Base-by-base conservation (phyloP, 2,113 vertebrate genomes). In the Physeter macrocephalus region DNA sequence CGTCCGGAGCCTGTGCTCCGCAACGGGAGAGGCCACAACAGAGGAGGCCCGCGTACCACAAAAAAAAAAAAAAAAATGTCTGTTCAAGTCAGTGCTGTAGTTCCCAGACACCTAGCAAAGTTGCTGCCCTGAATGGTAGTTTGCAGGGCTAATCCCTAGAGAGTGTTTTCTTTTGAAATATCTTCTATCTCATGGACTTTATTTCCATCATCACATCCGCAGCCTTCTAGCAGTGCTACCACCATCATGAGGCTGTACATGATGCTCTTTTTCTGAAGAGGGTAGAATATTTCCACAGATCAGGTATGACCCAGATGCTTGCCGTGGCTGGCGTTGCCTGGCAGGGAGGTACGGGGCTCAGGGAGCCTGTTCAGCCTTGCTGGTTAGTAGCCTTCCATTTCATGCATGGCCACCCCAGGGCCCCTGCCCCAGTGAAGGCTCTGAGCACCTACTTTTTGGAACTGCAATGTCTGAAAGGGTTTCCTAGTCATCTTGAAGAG, bases 271-370 rank as follows among this genome's bases (percentile, higher is more conserved):
- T 69, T 43, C 64, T 41, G 43, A 62, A 78, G 41, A 36, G 0
- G 21, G 34, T 0, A 62, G 14, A 74, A 39, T 39, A 69, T 69
- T 52, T 29, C 18, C 23, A 57, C 12, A 66, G 21, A 27, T 46
- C 10, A 74, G 17, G 18, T 11, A 17, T 39, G 34, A 23, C 36
- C 39, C 23, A 64, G 34, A 31, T n/a, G 57, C 13, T 57, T 36
- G 23, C 18, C 0, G 2, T 14, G 52, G 2, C 46, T 7, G 1
- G 27, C 36, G 14, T 14, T n/a, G 67, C 43, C 34, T 12, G 21
- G 27, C 29, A 9, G 36, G 2, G 23, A 74, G 62, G 8, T 3
- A 0, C 29, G 61, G 59, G 29, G 46, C 18, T 49, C 90, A 18
- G 62, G 20, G 4, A 81, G 23, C 21, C 71, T 52, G 21, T 27